Percentiles rank a stretch among this genome's conserved stretches.
Conservation (phyloP, 1,140 invertebrate genomes). For the Pachypeltis micranthus region DNA sequence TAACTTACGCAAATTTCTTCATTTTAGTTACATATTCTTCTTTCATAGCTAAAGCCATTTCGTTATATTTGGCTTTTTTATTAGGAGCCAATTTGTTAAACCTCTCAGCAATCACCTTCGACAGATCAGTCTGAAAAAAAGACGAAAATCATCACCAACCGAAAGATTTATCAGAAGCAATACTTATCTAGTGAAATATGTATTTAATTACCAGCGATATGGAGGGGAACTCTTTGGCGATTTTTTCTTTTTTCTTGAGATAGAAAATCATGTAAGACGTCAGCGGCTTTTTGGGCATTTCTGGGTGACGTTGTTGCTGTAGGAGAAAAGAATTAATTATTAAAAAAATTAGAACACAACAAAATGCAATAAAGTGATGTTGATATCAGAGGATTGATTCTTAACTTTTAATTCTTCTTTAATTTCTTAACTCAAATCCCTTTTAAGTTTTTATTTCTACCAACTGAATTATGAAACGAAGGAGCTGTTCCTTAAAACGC, state of each 20-base stretch:
- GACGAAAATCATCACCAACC: no score
- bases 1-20: conserved; percentile 27
- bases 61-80: conserved; percentile 32
- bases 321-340: no score
- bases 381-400: no score
- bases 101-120: conserved; percentile 34
- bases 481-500: no score
- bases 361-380: no score
- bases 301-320: conserved; percentile 33
- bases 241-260: conserved; percentile 34
- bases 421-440: no score
- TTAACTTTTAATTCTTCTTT: no score
- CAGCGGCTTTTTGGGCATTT: conserved; percentile 36
- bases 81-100: conserved; percentile 34
- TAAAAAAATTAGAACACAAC: no score
- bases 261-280: conserved; percentile 38
- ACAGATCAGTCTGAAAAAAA: conserved; percentile 31
- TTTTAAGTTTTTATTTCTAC: no score
- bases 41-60: conserved; percentile 27
- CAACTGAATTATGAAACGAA: no score
- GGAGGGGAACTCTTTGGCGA: conserved; percentile 33
- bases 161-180: no score
- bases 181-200: no score
- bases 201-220: conserved; percentile 32
- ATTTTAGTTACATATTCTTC: conserved; percentile 30